Base-by-base conservation (phyloP, 1,140 invertebrate genomes). In the Elysia chlorotica region DNA sequence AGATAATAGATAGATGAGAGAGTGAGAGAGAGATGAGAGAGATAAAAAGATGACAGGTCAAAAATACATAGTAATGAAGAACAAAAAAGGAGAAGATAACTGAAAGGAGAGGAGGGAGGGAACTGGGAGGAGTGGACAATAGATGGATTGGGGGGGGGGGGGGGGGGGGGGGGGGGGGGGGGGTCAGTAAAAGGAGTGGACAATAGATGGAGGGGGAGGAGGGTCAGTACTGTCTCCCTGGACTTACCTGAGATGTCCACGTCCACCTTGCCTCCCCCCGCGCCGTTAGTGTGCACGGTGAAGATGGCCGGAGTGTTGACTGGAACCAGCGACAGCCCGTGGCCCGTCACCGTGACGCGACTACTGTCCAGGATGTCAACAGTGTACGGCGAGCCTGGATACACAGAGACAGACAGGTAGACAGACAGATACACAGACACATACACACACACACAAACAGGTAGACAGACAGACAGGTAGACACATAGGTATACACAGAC, bases 251-350 rank as follows among this genome's bases (percentile, higher is more conserved):
- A 82, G 41, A 89, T 86, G 71, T 85, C 75, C 54, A 89, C 88
- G 53, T 81, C 83, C 41, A 89, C 75, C 30, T 88, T 88, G 37
- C 86, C 87, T 10, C 72, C 71, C n/a, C 81, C 79, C 0, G 90
- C 86, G 74, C 90, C 90, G 31, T 84, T 80, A 14, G 88, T 87
- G 31, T 80, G 75, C 36, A 94, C 86, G 28, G 89, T 89, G 80
- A 94, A 92, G 21, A 87, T 88, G 0, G 91, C 89, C 3, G 89
- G 88, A 74, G 88, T 88, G 76, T 92, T 89, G 48, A 93, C 88
- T 19, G 91, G 89, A 23, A 92, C 88, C 25, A 91, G 87, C 68
- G 90, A 89, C 2, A 94, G 85, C 0, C 92, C 92, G 75, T 90
- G 91, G n/a, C 93, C 93, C 77, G 88, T 89, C 19, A 91, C 91